Evolutionary conservation across 64 coral and sea anemone species (phyloP), one percentile per base, ranked within the genome.

Genomic region (Hydrozoanthus tunicans): DNA sequence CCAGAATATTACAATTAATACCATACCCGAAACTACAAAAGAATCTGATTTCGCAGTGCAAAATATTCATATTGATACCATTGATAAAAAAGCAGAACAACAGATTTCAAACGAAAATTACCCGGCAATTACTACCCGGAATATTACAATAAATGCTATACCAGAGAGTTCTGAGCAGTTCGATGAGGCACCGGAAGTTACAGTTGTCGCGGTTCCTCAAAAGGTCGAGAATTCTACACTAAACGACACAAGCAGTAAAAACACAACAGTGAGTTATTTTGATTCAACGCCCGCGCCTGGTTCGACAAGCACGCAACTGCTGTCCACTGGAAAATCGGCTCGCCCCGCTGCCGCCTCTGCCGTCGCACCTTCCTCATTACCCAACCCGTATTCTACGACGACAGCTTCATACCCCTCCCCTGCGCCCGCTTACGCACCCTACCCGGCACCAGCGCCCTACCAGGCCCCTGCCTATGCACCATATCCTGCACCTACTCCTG

Each of bases 61-160:
- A n/a, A 76, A 89, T 77, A 58, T 76, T n/a, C 54, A 59, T 75
- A 25, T 59, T 59, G 53, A 89, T 75, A 54, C 70, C 56, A 89
- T 27, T 58, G 69, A n/a, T 58, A 24, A 23, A 69, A 64, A 64
- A 27, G 63, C 74, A 51, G 88, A 90, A 79, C 88, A 90, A 56
- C 43, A 79, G 32, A 90, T 62, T 53, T 5, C n/a, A 65, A 76
- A 58, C 17, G 59, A 43, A 67, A 67, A 55, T 78, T 26, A 27
- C 54, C 75, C 89, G 4, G 26, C 57, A 13, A 64, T 79, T 26
- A 76, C 89, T 6, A 79, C 75, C 67, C 74, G 73, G 75, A 90
- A 90, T 80, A 90, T 90, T 52, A 79, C 89, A 7, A 51, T 90
- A 15, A 90, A 79, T 9, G 60, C 75, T 9, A 90, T 90, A 88